A percentile compares a stretch with the other conserved stretches of the same genome.
Evolutionary conservation across 2,797 vertebrate species (phyloP).

Genomic region (Melanotaenia nigrans): DNA sequence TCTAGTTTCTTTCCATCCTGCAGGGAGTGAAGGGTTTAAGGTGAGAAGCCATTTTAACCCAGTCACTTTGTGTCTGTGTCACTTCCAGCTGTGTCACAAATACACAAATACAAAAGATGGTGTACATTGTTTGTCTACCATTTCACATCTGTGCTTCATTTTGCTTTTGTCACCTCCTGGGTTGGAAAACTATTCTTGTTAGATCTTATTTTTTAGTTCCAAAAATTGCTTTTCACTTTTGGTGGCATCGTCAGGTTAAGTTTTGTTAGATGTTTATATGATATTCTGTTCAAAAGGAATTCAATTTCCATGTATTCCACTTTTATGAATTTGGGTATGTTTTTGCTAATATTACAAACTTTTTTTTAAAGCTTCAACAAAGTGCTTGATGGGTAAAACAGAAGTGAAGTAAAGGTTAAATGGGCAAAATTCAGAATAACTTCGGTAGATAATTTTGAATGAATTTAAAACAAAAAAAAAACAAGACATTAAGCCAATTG

Average conservation of each 20-base stretch:
- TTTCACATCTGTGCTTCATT: conserved; percentile 42
- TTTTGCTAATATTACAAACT: neutral
- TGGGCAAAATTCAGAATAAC: neutral
- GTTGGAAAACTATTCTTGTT: conserved; percentile 36
- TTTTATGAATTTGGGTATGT: neutral
- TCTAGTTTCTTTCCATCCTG: conserved; percentile 76
- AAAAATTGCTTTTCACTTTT: neutral
- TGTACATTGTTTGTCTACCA: conserved; percentile 49
- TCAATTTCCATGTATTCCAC: neutral
- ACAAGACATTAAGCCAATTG: neutral
- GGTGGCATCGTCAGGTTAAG: neutral
- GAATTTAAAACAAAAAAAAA: neutral
- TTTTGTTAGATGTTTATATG: neutral
- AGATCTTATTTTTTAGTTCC: conserved; percentile 1
- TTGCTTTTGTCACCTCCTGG: conserved; percentile 64
- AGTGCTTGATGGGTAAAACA: neutral
- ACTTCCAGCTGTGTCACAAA: conserved; percentile 56
- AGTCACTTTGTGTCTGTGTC: conserved; percentile 65
- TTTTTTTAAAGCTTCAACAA: neutral
- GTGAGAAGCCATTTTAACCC: conserved; percentile 77
- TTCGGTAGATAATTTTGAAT: neutral
- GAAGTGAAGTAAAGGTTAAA: neutral
- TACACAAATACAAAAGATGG: conserved; percentile 38
- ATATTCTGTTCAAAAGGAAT: neutral
- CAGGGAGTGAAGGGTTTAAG: conserved; percentile 73